A percentile compares a stretch with the other conserved stretches of the same genome.
Conservation (phyloP, 2,797 vertebrate genomes). For the Syngnathus rostellatus region DNA sequence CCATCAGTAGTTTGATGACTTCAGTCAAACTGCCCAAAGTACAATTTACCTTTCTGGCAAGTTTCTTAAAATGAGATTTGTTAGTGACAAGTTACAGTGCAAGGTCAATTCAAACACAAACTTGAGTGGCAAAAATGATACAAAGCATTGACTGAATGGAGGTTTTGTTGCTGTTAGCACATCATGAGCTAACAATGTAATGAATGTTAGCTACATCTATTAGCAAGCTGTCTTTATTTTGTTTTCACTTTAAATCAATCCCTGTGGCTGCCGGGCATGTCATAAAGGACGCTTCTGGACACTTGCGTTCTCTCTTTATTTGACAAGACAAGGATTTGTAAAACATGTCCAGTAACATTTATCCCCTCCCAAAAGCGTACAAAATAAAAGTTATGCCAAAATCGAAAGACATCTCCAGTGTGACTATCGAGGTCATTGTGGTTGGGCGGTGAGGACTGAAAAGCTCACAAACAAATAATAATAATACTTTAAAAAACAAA, state of each 20-base stretch:
- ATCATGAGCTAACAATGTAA: too few species aligned
- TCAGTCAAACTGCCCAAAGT: background rate
- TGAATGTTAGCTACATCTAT: too few species aligned
- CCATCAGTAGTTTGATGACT: background rate
- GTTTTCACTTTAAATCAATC: too few species aligned
- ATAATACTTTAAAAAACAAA: background rate
- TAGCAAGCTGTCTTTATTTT: too few species aligned
- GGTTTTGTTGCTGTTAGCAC: too few species aligned
- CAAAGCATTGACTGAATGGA: too few species aligned
- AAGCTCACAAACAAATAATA: background rate
- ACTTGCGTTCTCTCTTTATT: background rate
- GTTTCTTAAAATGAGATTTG: background rate
- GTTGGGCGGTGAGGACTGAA: background rate
- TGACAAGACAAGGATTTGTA: conserved; percentile 1
- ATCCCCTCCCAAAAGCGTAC: background rate
- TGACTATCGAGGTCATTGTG: background rate
- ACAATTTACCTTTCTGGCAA: background rate
- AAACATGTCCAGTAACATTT: conserved; percentile 1
- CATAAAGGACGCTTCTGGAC: background rate
- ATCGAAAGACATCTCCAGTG: background rate
- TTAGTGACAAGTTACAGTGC: background rate
- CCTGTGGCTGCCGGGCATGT: too few species aligned
- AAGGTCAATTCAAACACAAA: background rate
- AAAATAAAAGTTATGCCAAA: background rate
- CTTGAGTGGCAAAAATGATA: too few species aligned